Evolutionary conservation across 1,140 invertebrate genomes (phyloP), one percentile per base, ranked within the genome.

Genomic region (Diachasmimorpha longicaudata): DNA sequence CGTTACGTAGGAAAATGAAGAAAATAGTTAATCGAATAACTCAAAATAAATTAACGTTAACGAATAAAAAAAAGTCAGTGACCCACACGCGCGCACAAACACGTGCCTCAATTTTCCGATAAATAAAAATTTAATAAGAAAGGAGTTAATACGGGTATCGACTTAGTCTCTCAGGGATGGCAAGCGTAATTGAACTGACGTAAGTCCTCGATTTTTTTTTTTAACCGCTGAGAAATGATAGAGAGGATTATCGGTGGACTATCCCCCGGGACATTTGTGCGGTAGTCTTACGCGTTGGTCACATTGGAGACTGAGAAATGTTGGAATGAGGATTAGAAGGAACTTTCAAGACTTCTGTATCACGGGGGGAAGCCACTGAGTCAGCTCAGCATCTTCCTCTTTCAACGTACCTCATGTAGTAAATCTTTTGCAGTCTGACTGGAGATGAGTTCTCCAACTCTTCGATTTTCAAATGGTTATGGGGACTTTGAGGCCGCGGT

Each of bases 161-260:
- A 31, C 31, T 31, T 31, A 31, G 31, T 31, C 31, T 31, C 31
- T 6, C 31, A 31, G 31, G 31, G 75, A 75, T 82, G 81, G 78
- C 75, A 70, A 69, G 39, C 77, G 78, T 84, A 82, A 84, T 84
- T 83, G 83, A 84, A 84, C 79, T 79, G 81, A 80, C 81, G 80
- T 83, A 84, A 84, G 81, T 82, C 81, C 31, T 31, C 31, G n/a
- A n/a, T n/a, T n/a, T n/a, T 82, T 79, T 82, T 83, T 83, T 84
- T 79, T 73, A 77, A 77, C 77, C 70, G n/a, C 8, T 58, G 31
- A 58, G 8, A 58, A 9, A 58, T n/a, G 52, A 84, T 83, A 80
- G 80, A 83, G 82, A 82, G 82, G 82, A 84, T 84, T 83, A 84
- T 75, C 78, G 71, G 10, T 10, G 23, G 46, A 31, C 69, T 74